Conservation (phyloP, 2,113 vertebrate species). For the Cyphomyrus plagiostoma region DNA sequence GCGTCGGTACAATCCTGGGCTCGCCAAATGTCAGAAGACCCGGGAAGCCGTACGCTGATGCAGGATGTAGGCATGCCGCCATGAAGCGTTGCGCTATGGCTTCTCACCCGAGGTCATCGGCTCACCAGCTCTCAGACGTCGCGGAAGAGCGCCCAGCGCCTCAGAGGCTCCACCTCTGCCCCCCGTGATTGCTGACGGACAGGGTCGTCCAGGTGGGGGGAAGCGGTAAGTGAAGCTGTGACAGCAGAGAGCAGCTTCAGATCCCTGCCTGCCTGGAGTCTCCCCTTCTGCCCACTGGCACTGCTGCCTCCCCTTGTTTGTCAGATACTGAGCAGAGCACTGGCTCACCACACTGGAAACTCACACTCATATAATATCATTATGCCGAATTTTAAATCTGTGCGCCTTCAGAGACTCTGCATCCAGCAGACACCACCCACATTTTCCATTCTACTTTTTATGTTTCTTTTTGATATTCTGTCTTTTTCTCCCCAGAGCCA, state of each 20-base stretch:
- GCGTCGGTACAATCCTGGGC: neutral
- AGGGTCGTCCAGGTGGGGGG: too few relatives aligned
- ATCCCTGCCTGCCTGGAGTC: neutral
- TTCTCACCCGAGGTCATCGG: neutral
- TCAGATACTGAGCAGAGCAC: neutral
- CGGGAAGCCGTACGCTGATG: neutral
- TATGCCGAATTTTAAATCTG: neutral
- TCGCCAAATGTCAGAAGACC: neutral
- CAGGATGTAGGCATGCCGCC: neutral
- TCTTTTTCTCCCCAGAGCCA: neutral
- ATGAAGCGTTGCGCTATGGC: too few relatives aligned
- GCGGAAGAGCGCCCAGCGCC: too few relatives aligned
- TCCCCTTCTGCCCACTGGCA: neutral
- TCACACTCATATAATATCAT: neutral
- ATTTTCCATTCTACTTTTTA: neutral
- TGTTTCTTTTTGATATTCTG: neutral
- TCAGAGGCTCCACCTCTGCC: too few relatives aligned
- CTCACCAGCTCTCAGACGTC: neutral
- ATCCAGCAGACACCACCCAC: neutral
- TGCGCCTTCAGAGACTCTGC: neutral
- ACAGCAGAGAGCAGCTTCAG: neutral
- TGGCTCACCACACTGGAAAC: neutral
- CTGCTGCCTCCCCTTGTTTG: neutral
- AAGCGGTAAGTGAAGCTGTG: too few relatives aligned
- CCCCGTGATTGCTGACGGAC: too few relatives aligned